Evolutionary conservation across 1,140 invertebrate species (phyloP), one percentile per base, ranked within the genome.

Genomic region (Sycophila sp.): DNA sequence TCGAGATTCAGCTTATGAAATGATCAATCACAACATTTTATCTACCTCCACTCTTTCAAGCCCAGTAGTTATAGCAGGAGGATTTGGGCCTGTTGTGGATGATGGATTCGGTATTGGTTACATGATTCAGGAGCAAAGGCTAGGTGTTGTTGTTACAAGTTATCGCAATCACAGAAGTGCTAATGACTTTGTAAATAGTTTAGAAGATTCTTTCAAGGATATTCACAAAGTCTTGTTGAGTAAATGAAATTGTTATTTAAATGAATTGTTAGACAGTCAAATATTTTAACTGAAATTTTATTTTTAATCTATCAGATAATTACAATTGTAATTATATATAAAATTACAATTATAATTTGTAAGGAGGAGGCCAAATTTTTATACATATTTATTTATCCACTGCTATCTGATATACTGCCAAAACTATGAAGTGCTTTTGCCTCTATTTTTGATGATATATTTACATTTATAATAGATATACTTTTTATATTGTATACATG

Each of bases 1-100:
- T 82, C 85, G 89, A 63, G 95, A 97, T 81, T 90, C 91, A 58
- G 92, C 92, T 38, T 99, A 97, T 81, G 83, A 88, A 30, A 87
- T 86, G 71, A 91, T 99, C 47, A 98, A 98, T 87, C 90, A 96
- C 73, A 97, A 95, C 78, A 93, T 97, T 69, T 81, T 99, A n/a
- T 98, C 97, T 45, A 98, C 98, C 0, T 98, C 97, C 22, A 99
- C 97, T 5, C 84, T 99, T 15, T 92, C 92, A 2, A 96, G 96
- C 72, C 92, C 95, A n/a, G 90, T 91, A 73, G 91, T 99, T n/a
- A 80, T 91, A 65, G 91, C 93, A 38, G 98, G 98, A 24, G 96
- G 95, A 6, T 99, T 99, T 89, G 97, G 95, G 2, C 96, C 98
- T 7, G 96, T 98, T 15, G 91, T 94, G 2, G 83, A 87, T 24